Evolutionary conservation across 2,888 invertebrate genomes (phyloP).

Genomic region (Endomychus coccineus): DNA sequence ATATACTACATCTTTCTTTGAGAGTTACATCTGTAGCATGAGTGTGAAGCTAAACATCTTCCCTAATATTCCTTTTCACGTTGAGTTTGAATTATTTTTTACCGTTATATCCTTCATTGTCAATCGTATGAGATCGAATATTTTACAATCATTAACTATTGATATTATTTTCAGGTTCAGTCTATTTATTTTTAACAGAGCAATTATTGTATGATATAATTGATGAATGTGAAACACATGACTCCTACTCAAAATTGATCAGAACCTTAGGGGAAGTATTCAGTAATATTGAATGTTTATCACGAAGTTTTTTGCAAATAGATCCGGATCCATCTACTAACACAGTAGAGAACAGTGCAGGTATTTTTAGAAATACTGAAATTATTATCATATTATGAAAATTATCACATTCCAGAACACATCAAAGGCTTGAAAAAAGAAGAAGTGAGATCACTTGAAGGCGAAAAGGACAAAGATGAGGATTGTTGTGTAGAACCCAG

Average conservation of each 20-base stretch:
- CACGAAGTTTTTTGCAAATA: conserved; percentile 61
- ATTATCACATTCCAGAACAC: conserved; percentile 28
- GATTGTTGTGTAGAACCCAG: conserved; percentile 56
- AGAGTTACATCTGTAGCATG: no score
- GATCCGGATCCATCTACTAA: conserved; percentile 23
- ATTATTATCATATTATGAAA: no score
- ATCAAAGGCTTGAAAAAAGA: conserved; percentile 59
- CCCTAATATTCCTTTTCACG: no score
- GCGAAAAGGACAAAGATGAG: conserved; percentile 81
- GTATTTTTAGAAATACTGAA: conserved; percentile 3
- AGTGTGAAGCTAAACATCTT: no score
- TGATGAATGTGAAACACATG: conserved; percentile 61
- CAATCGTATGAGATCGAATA: no score
- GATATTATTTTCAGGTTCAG: conserved; percentile 9
- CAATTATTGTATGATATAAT: conserved; percentile 66
- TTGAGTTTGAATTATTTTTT: no score
- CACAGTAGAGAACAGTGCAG: conserved; percentile 10
- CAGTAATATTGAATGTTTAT: conserved; percentile 59
- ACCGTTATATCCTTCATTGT: no score
- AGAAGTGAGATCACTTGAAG: conserved; percentile 63
- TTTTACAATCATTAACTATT: background rate
- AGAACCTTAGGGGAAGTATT: conserved; percentile 73
- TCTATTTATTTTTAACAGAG: conserved; percentile 55
- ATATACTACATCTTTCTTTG: no score
- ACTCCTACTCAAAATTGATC: conserved; percentile 64